Conservation (phyloP, 1,140 invertebrate genomes). For the Antheraea mylitta region DNA sequence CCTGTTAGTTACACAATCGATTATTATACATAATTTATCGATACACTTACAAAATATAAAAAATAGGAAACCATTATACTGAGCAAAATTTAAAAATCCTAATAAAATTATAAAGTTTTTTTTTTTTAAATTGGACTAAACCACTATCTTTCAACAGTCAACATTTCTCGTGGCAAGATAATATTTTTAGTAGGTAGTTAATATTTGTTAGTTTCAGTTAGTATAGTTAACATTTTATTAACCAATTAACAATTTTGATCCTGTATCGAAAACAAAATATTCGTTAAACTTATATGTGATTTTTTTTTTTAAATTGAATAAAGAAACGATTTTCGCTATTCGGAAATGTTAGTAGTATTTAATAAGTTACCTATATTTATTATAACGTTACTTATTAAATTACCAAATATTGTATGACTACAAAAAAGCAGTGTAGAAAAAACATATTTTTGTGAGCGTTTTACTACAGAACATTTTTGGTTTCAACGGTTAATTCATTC, state of each 20-base stretch:
- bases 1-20: constrained; percentile 7
- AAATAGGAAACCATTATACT: constrained; percentile 42
- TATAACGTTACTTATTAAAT: no score
- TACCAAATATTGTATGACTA: no score
- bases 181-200: neutral
- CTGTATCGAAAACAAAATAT: neutral
- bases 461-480: no score
- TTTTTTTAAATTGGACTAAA: constrained; percentile 2
- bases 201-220: neutral
- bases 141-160: neutral
- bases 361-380: no score
- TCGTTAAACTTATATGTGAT: neutral
- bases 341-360: no score
- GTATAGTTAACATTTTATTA: neutral
- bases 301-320: neutral
- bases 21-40: constrained; percentile 14
- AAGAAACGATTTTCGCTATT: no score
- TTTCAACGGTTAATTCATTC: no score
- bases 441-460: no score
- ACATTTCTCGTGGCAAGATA: constrained; percentile 1
- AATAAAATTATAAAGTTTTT: constrained; percentile 15
- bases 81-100: constrained; percentile 31
- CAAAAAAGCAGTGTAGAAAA: no score
- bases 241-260: neutral
- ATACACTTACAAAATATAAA: constrained; percentile 3